phyloP scores from a whole-genome alignment of 2,113 vertebrate genomes.

The Myotis brandtii region DNA sequence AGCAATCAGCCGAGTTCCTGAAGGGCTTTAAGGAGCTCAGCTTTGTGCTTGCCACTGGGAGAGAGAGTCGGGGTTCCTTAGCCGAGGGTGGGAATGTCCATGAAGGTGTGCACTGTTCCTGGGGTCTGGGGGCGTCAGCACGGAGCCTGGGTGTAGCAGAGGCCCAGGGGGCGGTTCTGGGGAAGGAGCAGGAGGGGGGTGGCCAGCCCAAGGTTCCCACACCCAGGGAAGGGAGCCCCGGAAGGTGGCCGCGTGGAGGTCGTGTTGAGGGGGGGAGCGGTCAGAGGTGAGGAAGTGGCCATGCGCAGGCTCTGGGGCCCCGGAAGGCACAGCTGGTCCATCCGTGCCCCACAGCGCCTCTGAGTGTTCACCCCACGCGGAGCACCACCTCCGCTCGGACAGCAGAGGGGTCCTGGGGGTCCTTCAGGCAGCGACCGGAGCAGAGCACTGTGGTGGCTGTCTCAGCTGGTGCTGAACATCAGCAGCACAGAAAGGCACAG shows the following conservation, averaged over 20 bases:
- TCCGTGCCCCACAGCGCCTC: neutral
- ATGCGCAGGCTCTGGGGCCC: neutral
- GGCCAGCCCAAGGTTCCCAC: neutral
- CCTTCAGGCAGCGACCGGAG: too few species aligned
- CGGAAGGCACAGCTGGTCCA: neutral
- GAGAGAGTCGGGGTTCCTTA: neutral
- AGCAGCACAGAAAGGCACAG: neutral
- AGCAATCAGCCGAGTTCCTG: neutral
- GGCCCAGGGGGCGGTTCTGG: neutral
- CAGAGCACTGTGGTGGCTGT: neutral
- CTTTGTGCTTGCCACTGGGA: neutral
- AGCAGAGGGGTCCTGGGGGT: too few species aligned
- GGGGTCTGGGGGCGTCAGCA: neutral
- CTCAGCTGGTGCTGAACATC: neutral
- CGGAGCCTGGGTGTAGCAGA: neutral
- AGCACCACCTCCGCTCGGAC: too few species aligned
- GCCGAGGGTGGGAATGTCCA: neutral
- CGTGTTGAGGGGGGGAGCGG: neutral
- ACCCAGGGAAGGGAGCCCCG: neutral
- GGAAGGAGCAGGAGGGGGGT: neutral
- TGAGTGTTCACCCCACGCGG: neutral
- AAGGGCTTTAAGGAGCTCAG: neutral
- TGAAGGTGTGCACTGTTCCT: neutral
- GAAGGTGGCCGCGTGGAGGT: neutral
- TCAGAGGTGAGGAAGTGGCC: neutral